Evolutionary conservation across 2,888 invertebrate species (phyloP).

Genomic region (Orthonevra nobilis): DNA sequence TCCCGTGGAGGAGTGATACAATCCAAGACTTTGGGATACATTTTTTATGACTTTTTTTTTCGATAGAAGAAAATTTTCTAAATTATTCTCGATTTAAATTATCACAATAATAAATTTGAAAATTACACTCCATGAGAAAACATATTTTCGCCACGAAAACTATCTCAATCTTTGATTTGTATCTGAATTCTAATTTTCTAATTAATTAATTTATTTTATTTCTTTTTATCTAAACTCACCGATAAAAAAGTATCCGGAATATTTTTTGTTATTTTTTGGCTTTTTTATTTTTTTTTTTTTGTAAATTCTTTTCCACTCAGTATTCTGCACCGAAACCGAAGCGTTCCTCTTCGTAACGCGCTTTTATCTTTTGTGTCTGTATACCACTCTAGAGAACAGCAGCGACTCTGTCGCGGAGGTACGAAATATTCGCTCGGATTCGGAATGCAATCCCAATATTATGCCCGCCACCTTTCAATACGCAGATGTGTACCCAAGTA

Average conservation of each 20-base stretch:
- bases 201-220: neutral
- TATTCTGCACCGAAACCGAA: conserved; percentile 49
- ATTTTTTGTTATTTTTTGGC: no score
- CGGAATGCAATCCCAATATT: conserved; percentile 34
- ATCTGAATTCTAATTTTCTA: neutral
- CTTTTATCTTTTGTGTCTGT: conserved; percentile 62
- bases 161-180: neutral
- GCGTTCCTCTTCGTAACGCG: conserved; percentile 58
- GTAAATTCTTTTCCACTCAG: conserved; percentile 8
- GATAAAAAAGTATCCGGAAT: conserved; percentile 20
- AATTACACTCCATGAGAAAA: neutral
- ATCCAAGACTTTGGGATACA: neutral
- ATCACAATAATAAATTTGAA: neutral
- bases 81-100: neutral
- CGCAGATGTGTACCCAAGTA: conserved; percentile 54
- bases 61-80: neutral
- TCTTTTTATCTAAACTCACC: conserved; percentile 44
- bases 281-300: no score
- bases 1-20: neutral
- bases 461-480: conserved; percentile 38
- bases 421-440: conserved; percentile 7
- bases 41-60: neutral
- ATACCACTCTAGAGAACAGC: conserved; percentile 56
- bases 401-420: conserved; percentile 41
- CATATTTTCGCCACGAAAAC: neutral